Evolutionary conservation across 1,140 invertebrate genomes (phyloP).

Genomic region (Mycetomoellerius zeteki): DNA sequence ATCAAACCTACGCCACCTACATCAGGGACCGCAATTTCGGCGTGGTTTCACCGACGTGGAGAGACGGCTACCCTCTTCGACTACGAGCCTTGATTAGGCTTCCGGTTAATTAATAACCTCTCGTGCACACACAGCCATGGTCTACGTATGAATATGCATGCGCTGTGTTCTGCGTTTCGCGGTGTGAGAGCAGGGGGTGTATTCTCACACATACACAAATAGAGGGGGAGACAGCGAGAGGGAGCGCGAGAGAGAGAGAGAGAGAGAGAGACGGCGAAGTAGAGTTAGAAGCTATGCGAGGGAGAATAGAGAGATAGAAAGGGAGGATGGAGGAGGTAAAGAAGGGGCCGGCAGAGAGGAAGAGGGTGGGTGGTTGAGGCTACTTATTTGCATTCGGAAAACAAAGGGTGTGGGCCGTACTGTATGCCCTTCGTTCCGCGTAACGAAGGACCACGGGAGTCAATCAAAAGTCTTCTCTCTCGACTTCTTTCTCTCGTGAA

Average conservation of each 20-base stretch:
- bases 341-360: slow-evolving; percentile 54
- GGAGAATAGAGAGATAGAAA: slow-evolving; percentile 38
- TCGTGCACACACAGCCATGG: slow-evolving; percentile 83
- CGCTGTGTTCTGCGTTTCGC: slow-evolving; percentile 83
- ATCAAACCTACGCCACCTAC: slow-evolving; percentile 73
- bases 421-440: slow-evolving; percentile 77
- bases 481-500: slow-evolving; percentile 40
- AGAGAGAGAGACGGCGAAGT: not conserved
- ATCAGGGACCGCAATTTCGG: slow-evolving; percentile 76
- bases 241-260: not conserved
- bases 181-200: slow-evolving; percentile 76
- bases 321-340: slow-evolving; percentile 34
- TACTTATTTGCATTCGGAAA: slow-evolving; percentile 86
- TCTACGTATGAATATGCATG: slow-evolving; percentile 86
- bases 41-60: slow-evolving; percentile 76
- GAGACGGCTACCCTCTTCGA: slow-evolving; percentile 80
- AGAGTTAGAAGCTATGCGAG: slow-evolving; percentile 24
- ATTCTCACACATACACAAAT: slow-evolving; percentile 50
- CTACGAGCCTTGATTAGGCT: slow-evolving; percentile 86
- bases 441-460: slow-evolving; percentile 71
- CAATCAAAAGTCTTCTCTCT: slow-evolving; percentile 60
- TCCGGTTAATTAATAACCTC: slow-evolving; percentile 87
- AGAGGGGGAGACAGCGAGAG: slow-evolving; percentile 27
- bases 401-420: slow-evolving; percentile 82
- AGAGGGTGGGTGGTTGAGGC: slow-evolving; percentile 73